Evolutionary conservation across 2,888 invertebrate species (phyloP), one percentile per base, ranked within the genome.

Genomic region (Rhagium mordax): DNA sequence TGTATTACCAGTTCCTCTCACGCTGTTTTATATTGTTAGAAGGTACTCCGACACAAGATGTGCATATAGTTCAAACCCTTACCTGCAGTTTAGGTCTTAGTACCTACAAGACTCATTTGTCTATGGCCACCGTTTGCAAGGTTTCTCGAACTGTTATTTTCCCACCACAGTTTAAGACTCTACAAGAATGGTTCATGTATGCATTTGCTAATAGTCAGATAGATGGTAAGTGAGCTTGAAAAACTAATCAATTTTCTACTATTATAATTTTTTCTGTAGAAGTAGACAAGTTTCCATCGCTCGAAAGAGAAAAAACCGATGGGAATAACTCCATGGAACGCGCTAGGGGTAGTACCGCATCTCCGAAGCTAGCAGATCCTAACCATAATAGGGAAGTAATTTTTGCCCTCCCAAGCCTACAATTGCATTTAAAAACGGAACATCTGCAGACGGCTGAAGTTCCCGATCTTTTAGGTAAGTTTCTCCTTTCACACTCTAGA

Each of bases 181-280:
- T 98, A 49, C 94, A 95, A 83, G 98, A 98, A 88, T 98, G 98
- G 98, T 98, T 98, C 90, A 94, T 95, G 83, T 98, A 98, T 88
- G 96, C 98, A 0, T 98, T 98, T 89, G 95, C 96, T 18, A 96
- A 95, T 81, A 95, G 96, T 86, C 98, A 98, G 88, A 95, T 98
- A 70, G 98, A 98, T 89, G 96, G 97, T 97, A 87, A 88, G 86
- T 18, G 5, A n/a, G 16, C 29, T 33, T 18, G 8, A 7, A 0
- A 3, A 41, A 18, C 53, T n/a, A 3, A 15, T 49, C 4, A 10
- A 20, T n/a, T 55, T n/a, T 29, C 2, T 27, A 1, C 41, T 18
- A 21, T 13, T 53, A 3, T 53, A 3, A 16, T 20, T 48, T 27
- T 13, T 49, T 49, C 81, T 86, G 33, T 85, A 96, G 96, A 95